These are phyloP conservation scores for Procambarus virginalis DNA, from an alignment of 1,140 invertebrate species.

Conservation along the genomic window DNA sequence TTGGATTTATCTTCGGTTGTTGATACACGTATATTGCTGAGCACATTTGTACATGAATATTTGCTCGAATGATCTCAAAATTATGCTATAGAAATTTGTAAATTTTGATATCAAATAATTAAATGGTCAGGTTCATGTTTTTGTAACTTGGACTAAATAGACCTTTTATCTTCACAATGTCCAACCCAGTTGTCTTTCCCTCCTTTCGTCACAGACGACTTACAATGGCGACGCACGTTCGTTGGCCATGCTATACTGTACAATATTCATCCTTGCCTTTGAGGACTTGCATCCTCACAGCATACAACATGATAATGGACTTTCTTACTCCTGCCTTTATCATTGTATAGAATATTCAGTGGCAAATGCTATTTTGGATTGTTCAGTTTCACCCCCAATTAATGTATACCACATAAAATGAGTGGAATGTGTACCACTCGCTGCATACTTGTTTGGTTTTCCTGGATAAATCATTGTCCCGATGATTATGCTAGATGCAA, in stretches of 20 bases:
- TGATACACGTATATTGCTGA: too few species aligned
- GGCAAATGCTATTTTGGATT: background rate
- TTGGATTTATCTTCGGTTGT: too few species aligned
- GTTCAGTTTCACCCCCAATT: background rate
- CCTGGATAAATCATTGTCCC: background rate
- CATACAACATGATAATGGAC: background rate
- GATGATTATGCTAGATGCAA: too few species aligned
- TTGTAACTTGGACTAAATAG: too few species aligned
- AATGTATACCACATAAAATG: background rate
- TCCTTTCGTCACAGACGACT: background rate
- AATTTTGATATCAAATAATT: too few species aligned
- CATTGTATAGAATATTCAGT: background rate
- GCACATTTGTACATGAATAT: background rate
- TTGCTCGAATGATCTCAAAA: too few species aligned
- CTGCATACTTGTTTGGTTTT: background rate
- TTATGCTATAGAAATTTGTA: too few species aligned
- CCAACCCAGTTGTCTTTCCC: background rate
- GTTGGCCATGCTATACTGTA: too few species aligned
- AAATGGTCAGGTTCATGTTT: too few species aligned
- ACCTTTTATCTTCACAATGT: background rate
- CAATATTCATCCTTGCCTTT: background rate
- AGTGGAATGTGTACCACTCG: too few species aligned
- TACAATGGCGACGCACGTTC: background rate
- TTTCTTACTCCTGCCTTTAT: background rate
- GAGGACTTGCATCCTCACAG: background rate